Percentiles rank a stretch among this genome's conserved stretches.
phyloP scores from a whole-genome alignment of 2,888 invertebrate genomes.

The Cyrtodaria siliqua region DNA sequence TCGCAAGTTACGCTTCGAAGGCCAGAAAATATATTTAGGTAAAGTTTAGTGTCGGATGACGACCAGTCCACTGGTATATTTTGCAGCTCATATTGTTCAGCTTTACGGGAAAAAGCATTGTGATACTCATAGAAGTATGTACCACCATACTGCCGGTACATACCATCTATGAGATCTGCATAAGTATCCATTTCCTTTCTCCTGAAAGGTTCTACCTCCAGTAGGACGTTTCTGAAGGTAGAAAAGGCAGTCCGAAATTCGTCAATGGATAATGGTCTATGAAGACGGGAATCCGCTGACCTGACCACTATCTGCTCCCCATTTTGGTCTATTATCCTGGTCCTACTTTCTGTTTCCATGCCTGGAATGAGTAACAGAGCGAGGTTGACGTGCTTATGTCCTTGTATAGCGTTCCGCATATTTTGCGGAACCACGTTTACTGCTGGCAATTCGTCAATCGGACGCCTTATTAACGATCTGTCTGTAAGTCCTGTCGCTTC shows the following conservation, averaged over 20 bases:
- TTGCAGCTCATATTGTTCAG: background rate
- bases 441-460: background rate
- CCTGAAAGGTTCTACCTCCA: background rate
- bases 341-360: background rate
- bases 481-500: no score
- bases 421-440: background rate
- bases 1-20: background rate
- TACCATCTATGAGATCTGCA: background rate
- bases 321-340: background rate
- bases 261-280: background rate
- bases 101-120: slow-evolving; percentile 3
- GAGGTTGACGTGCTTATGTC: background rate
- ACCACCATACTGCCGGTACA: background rate
- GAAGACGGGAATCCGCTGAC: background rate
- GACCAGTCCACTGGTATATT: slow-evolving; percentile 5
- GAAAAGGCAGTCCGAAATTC: slow-evolving; percentile 4
- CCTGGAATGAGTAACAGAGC: background rate
- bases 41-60: background rate
- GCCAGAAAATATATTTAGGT: background rate
- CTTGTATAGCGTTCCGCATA: background rate
- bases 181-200: background rate
- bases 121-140: slow-evolving; percentile 13
- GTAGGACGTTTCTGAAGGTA: background rate
- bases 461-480: no score
- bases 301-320: background rate